A percentile compares a stretch with the other conserved stretches of the same genome.
phyloP scores from a whole-genome alignment of 2,888 invertebrate species.

The Aspidiotus rigidus region DNA sequence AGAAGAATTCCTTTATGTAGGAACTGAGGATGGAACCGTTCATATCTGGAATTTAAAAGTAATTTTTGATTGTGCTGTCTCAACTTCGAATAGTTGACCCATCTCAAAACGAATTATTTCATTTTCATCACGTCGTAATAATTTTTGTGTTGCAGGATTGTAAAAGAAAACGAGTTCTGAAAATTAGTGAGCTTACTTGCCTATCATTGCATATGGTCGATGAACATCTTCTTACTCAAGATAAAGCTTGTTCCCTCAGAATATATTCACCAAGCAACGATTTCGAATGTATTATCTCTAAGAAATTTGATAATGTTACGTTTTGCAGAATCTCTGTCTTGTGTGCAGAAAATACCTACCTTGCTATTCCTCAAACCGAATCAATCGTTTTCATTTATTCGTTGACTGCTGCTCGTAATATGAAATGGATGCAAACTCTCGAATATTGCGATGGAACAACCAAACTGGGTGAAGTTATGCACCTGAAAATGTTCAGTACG shows the following conservation, averaged over 20 bases:
- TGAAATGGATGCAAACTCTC: no score
- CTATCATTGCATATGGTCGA: constrained; percentile 53
- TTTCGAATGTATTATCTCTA: constrained; percentile 45
- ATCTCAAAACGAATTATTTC: no score
- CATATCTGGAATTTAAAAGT: constrained; percentile 74
- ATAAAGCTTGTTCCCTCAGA: constrained; percentile 62
- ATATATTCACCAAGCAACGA: constrained; percentile 55
- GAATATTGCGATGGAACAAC: neutral
- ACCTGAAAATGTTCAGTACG: constrained; percentile 48
- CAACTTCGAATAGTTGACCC: neutral
- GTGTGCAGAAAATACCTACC: neutral
- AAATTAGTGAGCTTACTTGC: constrained; percentile 46
- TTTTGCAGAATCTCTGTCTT: constrained; percentile 26
- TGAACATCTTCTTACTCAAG: constrained; percentile 59
- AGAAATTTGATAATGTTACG: constrained; percentile 42
- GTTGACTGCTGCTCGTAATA: neutral
- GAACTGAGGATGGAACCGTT: constrained; percentile 62
- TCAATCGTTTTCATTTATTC: constrained; percentile 5
- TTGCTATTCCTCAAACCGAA: constrained; percentile 18
- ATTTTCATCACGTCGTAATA: no score
- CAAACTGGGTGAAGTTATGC: constrained; percentile 56
- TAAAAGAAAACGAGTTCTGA: constrained; percentile 41
- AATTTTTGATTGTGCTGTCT: constrained; percentile 37
- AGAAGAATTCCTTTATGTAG: constrained; percentile 56
- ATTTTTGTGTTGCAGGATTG: constrained; percentile 6